Percentiles rank a stretch among this genome's conserved stretches.
phyloP scores from a whole-genome alignment of 2,888 invertebrate genomes.

The Ormyrus thymus region DNA sequence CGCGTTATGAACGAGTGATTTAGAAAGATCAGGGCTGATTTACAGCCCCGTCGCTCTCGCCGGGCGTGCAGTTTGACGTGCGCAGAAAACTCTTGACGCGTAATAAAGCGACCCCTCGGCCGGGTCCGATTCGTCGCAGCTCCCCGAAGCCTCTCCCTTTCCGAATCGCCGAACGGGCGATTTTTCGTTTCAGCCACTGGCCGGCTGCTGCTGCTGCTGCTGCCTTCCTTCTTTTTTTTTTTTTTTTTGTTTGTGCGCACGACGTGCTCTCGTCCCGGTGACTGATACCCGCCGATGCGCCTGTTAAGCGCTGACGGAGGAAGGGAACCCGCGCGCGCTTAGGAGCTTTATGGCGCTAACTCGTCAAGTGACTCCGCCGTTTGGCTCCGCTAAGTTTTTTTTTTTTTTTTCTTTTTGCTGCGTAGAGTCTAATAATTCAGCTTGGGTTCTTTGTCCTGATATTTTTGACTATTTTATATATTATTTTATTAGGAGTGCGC shows the following conservation, averaged over 20 bases:
- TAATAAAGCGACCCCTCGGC: too few species aligned
- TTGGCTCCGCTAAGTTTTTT: not conserved
- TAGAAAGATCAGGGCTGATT: not conserved
- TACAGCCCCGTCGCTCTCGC: not conserved
- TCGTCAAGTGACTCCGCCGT: not conserved
- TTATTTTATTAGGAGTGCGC: too few species aligned
- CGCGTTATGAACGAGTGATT: not conserved
- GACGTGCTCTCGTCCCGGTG: not conserved
- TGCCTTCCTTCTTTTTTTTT: too few species aligned
- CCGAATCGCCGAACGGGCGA: too few species aligned
- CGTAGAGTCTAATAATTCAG: too few species aligned
- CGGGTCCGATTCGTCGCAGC: not conserved
- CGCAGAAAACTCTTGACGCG: too few species aligned
- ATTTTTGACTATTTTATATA: too few species aligned
- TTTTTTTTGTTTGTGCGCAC: too few species aligned
- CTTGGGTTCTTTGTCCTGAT: too few species aligned
- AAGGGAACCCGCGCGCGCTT: conserved; percentile 3
- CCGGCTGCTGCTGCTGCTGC: too few species aligned
- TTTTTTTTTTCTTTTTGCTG: too few species aligned
- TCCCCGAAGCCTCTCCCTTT: too few species aligned
- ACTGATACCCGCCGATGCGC: conserved; percentile 36
- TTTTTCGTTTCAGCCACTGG: not conserved
- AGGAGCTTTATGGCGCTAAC: not conserved
- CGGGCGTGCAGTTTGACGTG: not conserved
- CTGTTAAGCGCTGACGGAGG: conserved; percentile 25